Conservation (phyloP, 1,140 invertebrate species). For the Drosophila ananassae region DNA sequence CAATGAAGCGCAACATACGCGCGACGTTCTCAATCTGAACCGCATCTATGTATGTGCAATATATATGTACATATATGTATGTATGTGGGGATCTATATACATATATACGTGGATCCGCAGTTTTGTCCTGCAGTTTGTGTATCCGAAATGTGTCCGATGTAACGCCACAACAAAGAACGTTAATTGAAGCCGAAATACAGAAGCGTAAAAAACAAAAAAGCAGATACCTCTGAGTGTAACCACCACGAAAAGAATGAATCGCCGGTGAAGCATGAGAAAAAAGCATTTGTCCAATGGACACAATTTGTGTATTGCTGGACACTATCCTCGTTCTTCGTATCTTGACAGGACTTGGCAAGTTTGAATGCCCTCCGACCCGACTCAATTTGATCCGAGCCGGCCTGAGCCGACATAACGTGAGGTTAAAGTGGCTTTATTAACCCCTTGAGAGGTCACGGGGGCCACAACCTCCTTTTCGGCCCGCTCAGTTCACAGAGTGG, state of each 20-base stretch:
- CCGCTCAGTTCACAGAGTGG: conserved; percentile 34
- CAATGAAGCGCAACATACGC: conserved; percentile 70
- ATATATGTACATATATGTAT: background rate
- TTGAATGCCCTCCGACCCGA: conserved; percentile 45
- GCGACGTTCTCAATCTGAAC: conserved; percentile 70
- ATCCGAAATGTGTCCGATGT: conserved; percentile 79
- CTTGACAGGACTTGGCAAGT: conserved; percentile 44
- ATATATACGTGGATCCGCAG: background rate
- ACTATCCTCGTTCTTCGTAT: conserved; percentile 29
- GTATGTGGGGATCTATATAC: background rate
- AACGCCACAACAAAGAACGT: conserved; percentile 83
- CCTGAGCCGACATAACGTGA: conserved; percentile 8
- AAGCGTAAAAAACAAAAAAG: conserved; percentile 40
- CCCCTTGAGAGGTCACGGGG: conserved; percentile 48
- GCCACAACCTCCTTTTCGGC: background rate
- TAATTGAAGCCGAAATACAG: conserved; percentile 81
- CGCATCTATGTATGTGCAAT: conserved; percentile 31
- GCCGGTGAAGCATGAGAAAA: conserved; percentile 47
- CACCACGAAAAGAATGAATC: conserved; percentile 18
- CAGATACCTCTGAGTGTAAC: background rate
- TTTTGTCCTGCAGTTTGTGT: conserved; percentile 49
- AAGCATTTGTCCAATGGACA: conserved; percentile 65
- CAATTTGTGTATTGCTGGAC: conserved; percentile 31
- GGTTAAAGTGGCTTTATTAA: conserved; percentile 75
- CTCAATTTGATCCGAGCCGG: conserved; percentile 11